Evolutionary conservation across 2,797 vertebrate genomes (phyloP).

Genomic region (Sebastes minor): DNA sequence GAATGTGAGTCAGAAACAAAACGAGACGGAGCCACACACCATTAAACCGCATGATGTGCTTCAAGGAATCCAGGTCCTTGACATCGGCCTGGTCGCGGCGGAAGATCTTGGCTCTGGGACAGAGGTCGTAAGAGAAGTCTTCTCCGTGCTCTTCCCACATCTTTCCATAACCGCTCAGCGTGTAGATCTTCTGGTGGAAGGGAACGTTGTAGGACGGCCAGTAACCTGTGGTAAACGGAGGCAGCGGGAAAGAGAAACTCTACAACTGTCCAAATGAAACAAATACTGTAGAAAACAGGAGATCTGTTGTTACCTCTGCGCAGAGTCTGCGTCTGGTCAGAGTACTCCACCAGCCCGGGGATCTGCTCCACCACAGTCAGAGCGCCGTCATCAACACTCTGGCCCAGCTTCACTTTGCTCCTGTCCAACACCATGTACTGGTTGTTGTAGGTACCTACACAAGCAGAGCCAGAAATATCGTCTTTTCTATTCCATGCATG

Average conservation of each 20-base stretch:
- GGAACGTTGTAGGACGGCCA: slow-evolving; percentile 97
- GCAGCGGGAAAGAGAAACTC: accelerated
- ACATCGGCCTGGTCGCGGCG: slow-evolving; percentile 90
- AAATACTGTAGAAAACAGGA: not conserved
- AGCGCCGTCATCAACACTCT: slow-evolving; percentile 82
- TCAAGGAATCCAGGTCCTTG: slow-evolving; percentile 86
- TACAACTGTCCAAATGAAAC: not conserved
- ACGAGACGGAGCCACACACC: slow-evolving; percentile 70
- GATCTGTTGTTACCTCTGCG: slow-evolving; percentile 83
- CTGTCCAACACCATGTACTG: slow-evolving; percentile 94
- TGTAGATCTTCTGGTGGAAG: slow-evolving; percentile 90
- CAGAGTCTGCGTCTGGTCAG: slow-evolving; percentile 90
- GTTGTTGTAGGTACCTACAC: slow-evolving; percentile 92
- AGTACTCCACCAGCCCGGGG: slow-evolving; percentile 89
- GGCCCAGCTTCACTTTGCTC: slow-evolving; percentile 85
- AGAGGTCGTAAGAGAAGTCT: slow-evolving; percentile 92
- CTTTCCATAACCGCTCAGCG: slow-evolving; percentile 86
- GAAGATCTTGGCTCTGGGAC: slow-evolving; percentile 95
- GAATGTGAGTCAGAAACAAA: not conserved
- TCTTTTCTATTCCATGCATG: not conserved
- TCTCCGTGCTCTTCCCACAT: slow-evolving; percentile 84
- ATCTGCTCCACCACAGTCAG: slow-evolving; percentile 93
- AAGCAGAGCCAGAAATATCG: not conserved
- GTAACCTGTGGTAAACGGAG: slow-evolving; percentile 80
- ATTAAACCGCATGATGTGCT: slow-evolving; percentile 94